These are phyloP conservation scores for Upupa epops DNA, from an alignment of 2,113 vertebrate genomes.

Conservation along the genomic window DNA sequence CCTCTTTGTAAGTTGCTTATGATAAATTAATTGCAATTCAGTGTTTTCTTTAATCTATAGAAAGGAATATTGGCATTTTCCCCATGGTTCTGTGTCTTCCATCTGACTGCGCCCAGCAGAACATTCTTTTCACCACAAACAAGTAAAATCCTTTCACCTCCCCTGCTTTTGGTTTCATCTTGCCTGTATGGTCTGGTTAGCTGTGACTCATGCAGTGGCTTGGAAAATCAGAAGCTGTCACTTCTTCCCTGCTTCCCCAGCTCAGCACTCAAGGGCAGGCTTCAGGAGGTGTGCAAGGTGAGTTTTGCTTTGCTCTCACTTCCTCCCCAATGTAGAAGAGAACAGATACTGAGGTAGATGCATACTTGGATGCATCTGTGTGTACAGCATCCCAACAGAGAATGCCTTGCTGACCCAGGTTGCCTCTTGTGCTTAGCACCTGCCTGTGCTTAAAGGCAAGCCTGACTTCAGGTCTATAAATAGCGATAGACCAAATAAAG, in stretches of 20 bases:
- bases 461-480: not conserved
- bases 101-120: not conserved
- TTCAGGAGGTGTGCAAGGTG: too few species aligned
- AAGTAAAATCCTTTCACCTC: not conserved
- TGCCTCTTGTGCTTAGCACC: not conserved
- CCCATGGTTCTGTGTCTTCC: accelerated
- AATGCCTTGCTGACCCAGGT: not conserved
- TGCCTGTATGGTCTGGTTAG: not conserved
- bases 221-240: not conserved
- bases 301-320: not conserved
- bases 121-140: not conserved
- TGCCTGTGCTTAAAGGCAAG: not conserved
- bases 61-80: not conserved
- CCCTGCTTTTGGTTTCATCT: not conserved
- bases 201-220: not conserved
- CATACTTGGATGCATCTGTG: not conserved
- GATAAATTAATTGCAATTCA: not conserved
- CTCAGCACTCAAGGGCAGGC: not conserved
- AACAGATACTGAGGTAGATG: not conserved
- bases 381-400: not conserved
- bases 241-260: not conserved
- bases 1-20: not conserved
- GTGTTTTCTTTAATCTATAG: not conserved
- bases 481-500: not conserved
- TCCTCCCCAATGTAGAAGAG: not conserved